A percentile compares a stretch with the other conserved stretches of the same genome.
Evolutionary conservation across 2,888 invertebrate genomes (phyloP).

Genomic region (Metacarcinus magister): DNA sequence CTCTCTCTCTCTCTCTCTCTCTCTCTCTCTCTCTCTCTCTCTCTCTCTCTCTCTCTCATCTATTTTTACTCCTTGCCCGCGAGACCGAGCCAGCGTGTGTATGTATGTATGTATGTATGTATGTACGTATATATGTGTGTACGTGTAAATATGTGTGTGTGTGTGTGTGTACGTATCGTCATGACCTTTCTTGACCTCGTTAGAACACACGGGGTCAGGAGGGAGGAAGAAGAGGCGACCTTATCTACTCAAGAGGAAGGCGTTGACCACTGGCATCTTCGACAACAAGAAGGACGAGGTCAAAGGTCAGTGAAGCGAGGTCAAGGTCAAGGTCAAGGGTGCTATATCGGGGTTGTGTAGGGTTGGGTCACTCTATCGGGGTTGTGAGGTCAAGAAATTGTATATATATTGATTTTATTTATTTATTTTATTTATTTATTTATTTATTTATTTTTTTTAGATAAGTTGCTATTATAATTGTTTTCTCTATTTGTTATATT

Average conservation of each 20-base stretch:
- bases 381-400: background rate
- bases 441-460: no score
- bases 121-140: background rate
- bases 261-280: conserved; percentile 94
- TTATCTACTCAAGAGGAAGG: conserved; percentile 93
- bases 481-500: no score
- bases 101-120: background rate
- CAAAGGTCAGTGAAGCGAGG: conserved; percentile 82
- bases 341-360: background rate
- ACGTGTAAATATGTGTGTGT: background rate
- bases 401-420: no score
- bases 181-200: background rate
- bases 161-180: background rate
- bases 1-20: background rate
- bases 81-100: background rate
- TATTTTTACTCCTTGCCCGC: background rate
- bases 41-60: background rate
- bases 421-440: no score
- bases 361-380: background rate
- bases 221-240: conserved; percentile 91
- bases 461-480: no score
- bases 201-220: conserved; percentile 83
- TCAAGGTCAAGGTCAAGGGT: background rate
- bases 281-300: conserved; percentile 87
- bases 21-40: background rate